phyloP scores from a whole-genome alignment of 2,797 vertebrate species.

The Pseudocheirus occidentalis region DNA sequence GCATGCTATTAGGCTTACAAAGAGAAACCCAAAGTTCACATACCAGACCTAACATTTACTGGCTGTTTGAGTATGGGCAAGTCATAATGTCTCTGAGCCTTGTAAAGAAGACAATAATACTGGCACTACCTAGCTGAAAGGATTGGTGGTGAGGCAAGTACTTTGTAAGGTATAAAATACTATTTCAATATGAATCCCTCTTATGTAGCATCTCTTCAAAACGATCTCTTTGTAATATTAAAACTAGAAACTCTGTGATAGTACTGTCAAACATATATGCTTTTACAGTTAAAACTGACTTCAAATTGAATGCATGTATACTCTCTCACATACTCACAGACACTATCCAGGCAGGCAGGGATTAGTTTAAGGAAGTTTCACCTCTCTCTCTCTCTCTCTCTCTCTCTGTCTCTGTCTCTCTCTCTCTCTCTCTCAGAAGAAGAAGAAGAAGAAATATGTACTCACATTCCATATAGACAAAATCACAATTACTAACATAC shows the following conservation, averaged over 20 bases:
- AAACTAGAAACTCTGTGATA: background rate
- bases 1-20: background rate
- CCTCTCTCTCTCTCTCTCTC: background rate
- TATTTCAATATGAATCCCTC: background rate
- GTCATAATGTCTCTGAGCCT: background rate
- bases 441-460: background rate
- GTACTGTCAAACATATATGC: background rate
- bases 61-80: background rate
- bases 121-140: background rate
- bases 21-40: background rate
- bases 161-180: background rate
- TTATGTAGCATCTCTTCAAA: background rate
- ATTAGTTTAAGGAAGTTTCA: background rate
- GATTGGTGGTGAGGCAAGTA: background rate
- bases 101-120: background rate
- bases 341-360: background rate
- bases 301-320: background rate
- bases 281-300: too few relatives aligned
- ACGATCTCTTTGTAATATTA: background rate
- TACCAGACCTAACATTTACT: background rate
- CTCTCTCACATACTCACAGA: background rate
- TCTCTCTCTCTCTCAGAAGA: background rate
- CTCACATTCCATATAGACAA: background rate
- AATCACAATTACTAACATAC: conserved; percentile 75
- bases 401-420: background rate